Evolutionary conservation across 2,888 invertebrate genomes (phyloP).

Genomic region (Periphyllus acericola): DNA sequence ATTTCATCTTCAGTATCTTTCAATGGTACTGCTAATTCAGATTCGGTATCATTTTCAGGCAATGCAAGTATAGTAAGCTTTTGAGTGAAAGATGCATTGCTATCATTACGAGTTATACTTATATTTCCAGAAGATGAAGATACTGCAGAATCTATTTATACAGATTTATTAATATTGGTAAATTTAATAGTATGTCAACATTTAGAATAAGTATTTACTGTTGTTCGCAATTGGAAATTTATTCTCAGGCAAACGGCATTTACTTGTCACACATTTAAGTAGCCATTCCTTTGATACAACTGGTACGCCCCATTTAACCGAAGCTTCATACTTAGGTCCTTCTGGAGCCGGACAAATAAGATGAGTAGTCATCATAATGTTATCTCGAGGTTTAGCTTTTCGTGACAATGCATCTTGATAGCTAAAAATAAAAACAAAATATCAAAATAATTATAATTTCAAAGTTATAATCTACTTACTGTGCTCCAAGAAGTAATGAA

Average conservation of each 20-base stretch:
- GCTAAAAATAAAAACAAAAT: constrained; percentile 66
- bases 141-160: neutral
- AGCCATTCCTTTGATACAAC: constrained; percentile 83
- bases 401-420: constrained; percentile 77
- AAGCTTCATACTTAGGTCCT: constrained; percentile 84
- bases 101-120: constrained; percentile 1
- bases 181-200: neutral
- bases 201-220: constrained; percentile 10
- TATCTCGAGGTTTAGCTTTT: constrained; percentile 69
- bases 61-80: constrained; percentile 35
- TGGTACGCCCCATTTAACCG: constrained; percentile 86
- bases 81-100: constrained; percentile 39
- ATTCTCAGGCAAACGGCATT: constrained; percentile 71
- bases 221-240: constrained; percentile 66
- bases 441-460: neutral
- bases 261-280: constrained; percentile 74
- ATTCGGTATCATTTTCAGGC: constrained; percentile 38
- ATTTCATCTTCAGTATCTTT: constrained; percentile 54
- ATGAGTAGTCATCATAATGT: constrained; percentile 79
- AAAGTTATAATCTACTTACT: constrained; percentile 43
- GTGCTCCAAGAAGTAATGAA: constrained; percentile 78
- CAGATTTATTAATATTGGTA: constrained; percentile 21
- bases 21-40: constrained; percentile 52
- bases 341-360: constrained; percentile 78
- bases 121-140: constrained; percentile 1